phyloP scores from a whole-genome alignment of 2,888 invertebrate genomes.

The Vannuccia rotundouncinata region DNA sequence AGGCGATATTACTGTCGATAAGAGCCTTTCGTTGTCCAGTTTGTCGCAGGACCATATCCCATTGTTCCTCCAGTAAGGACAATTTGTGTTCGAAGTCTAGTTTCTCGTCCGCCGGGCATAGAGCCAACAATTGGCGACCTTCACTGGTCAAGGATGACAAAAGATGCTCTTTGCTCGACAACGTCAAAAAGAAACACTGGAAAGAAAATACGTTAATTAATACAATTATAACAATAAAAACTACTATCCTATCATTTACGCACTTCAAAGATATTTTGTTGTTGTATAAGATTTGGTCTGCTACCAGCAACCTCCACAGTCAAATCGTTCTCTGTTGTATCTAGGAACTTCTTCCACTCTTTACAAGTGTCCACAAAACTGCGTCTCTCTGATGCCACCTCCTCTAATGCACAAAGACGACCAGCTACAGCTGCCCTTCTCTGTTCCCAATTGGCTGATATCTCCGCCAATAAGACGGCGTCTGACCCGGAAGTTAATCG shows the following conservation, averaged over 20 bases:
- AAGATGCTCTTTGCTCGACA: constrained; percentile 50
- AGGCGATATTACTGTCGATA: constrained; percentile 47
- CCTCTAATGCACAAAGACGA: not conserved
- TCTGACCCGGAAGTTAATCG: not conserved
- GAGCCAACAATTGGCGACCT: constrained; percentile 49
- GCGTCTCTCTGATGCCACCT: not conserved
- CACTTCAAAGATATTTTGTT: constrained; percentile 51
- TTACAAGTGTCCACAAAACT: constrained; percentile 51
- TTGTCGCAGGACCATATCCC: constrained; percentile 50
- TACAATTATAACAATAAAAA: not conserved
- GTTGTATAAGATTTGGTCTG: constrained; percentile 47
- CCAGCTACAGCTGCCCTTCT: constrained; percentile 7
- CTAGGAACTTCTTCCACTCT: constrained; percentile 52
- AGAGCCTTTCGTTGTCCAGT: constrained; percentile 50
- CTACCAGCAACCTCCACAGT: constrained; percentile 48
- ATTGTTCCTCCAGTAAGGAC: constrained; percentile 49
- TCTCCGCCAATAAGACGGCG: not conserved
- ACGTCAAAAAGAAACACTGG: constrained; percentile 51
- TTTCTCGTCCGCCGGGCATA: constrained; percentile 47
- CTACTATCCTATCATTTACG: not conserved
- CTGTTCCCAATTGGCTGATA: constrained; percentile 12
- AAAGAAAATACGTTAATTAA: constrained; percentile 29
- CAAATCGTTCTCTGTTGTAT: constrained; percentile 49
- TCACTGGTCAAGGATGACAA: constrained; percentile 52
- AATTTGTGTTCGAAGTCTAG: constrained; percentile 51